Conservation (phyloP, 1,140 invertebrate species). For the Leguminivora glycinivorella region DNA sequence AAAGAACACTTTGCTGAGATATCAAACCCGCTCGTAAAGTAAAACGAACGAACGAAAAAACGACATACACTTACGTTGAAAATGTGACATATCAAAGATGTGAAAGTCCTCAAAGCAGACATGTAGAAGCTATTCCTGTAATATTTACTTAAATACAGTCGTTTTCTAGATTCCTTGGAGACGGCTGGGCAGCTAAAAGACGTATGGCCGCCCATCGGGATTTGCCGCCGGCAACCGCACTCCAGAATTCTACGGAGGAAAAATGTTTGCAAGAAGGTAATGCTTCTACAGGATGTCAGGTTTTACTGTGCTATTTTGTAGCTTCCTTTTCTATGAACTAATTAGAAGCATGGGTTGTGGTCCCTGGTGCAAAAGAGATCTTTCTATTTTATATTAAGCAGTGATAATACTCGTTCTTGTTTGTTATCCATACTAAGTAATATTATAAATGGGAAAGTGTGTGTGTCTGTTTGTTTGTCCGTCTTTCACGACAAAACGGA, state of each 20-base stretch:
- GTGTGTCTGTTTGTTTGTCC: too few species aligned
- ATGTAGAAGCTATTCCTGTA: not conserved
- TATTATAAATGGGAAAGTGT: too few species aligned
- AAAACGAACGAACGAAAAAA: too few species aligned
- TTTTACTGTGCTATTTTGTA: not conserved
- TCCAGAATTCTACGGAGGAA: not conserved
- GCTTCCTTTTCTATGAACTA: not conserved
- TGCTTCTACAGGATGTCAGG: not conserved
- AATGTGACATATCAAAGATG: not conserved
- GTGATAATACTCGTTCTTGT: too few species aligned
- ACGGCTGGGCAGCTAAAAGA: not conserved
- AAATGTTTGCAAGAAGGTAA: constrained; percentile 1
- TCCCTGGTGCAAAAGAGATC: not conserved
- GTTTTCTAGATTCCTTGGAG: not conserved
- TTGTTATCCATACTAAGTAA: too few species aligned
- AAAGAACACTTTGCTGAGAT: too few species aligned
- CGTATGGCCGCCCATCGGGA: not conserved
- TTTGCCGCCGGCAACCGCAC: not conserved
- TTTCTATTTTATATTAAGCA: not conserved
- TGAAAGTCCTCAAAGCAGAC: not conserved
- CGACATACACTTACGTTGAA: not conserved
- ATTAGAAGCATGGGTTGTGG: not conserved
- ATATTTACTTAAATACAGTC: constrained; percentile 22
- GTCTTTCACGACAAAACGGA: too few species aligned
- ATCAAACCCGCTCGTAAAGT: too few species aligned